Percentiles rank a stretch among this genome's conserved stretches.
These are phyloP conservation scores for Gisinianus flammeolus DNA, from an alignment of 2,888 invertebrate genomes.

Conservation along the genomic window DNA sequence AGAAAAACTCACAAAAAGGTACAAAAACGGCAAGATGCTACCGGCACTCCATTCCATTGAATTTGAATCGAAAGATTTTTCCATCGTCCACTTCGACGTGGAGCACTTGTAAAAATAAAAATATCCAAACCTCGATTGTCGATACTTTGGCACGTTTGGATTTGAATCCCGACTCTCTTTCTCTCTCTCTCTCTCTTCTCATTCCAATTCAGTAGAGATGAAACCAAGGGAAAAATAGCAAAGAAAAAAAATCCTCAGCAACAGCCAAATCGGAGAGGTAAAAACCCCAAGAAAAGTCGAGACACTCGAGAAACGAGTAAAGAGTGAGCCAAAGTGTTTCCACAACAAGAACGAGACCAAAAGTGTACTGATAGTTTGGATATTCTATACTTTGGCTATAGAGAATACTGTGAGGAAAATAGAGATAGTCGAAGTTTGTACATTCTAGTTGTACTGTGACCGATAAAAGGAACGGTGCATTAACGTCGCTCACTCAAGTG, in stretches of 20 bases:
- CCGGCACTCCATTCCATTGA: no score
- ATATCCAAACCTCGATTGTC: neutral
- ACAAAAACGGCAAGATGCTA: no score
- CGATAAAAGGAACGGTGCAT: slow-evolving; percentile 19
- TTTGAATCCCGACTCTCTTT: neutral
- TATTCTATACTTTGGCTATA: neutral
- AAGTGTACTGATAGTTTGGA: neutral
- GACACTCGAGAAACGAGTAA: neutral
- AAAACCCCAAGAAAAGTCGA: neutral
- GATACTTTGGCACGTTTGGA: neutral
- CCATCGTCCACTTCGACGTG: no score
- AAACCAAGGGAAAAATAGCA: no score
- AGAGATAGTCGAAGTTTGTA: no score
- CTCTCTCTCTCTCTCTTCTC: neutral
- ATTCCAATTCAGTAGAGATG: neutral
- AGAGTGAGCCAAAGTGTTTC: neutral
- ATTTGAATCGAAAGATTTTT: no score
- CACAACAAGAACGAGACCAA: neutral
- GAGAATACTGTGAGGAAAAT: no score
- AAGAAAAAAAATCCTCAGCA: no score
- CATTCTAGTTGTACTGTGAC: slow-evolving; percentile 15
- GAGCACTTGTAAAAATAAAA: no score
- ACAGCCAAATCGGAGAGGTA: neutral
- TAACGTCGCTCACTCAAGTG: neutral
- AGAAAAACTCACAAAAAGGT: no score